A percentile compares a stretch with the other conserved stretches of the same genome.
Evolutionary conservation across 2,888 invertebrate species (phyloP).

Genomic region (Dyspetes luteomarginatus): DNA sequence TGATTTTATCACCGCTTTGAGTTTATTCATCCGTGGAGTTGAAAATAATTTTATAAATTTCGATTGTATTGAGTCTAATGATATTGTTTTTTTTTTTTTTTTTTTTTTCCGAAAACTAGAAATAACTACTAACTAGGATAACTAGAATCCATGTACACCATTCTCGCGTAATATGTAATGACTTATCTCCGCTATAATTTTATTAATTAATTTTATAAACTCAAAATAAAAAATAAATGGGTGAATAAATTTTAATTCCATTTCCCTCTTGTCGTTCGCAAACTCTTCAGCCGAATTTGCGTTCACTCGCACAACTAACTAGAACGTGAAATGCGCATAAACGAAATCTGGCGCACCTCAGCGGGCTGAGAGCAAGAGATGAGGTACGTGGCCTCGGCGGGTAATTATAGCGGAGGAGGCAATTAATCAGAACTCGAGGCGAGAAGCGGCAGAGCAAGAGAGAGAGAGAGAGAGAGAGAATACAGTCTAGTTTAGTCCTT

Average conservation of each 20-base stretch:
- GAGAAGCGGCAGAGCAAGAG: constrained; percentile 45
- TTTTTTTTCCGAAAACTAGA: background rate
- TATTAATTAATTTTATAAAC: background rate
- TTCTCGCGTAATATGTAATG: too few relatives aligned
- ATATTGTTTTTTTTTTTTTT: background rate
- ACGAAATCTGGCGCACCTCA: constrained; percentile 70
- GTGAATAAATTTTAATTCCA: constrained; percentile 35
- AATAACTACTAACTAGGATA: too few relatives aligned
- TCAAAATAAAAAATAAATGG: background rate
- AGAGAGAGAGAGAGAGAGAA: constrained; percentile 5
- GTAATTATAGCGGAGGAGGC: constrained; percentile 79
- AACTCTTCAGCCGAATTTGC: constrained; percentile 40
- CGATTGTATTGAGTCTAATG: background rate
- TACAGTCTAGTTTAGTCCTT: constrained; percentile 24
- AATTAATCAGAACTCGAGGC: constrained; percentile 77
- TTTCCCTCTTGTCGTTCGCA: constrained; percentile 20
- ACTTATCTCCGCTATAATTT: background rate
- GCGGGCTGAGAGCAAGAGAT: constrained; percentile 70
- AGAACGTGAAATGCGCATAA: constrained; percentile 75
- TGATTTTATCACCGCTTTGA: too few relatives aligned
- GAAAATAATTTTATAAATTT: background rate
- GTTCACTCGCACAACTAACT: constrained; percentile 64
- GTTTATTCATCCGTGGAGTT: background rate
- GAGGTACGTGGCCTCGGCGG: constrained; percentile 57
- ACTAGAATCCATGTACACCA: too few relatives aligned